Evolutionary conservation across 2,113 vertebrate genomes (phyloP).

Genomic region (Chaetodon trifascialis): DNA sequence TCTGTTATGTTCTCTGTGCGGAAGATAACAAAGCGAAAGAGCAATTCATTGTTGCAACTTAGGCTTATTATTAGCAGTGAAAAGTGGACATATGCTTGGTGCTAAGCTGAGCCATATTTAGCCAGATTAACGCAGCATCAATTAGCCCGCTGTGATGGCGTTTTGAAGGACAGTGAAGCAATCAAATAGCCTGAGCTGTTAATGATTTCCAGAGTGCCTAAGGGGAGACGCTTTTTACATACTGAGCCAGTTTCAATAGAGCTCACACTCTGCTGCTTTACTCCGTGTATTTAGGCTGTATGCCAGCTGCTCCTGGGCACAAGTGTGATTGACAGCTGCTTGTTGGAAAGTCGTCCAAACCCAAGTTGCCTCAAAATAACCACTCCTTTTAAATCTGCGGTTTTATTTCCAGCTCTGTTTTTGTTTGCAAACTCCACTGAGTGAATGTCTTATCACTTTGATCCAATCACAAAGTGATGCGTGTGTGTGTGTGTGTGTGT

Average conservation of each 20-base stretch:
- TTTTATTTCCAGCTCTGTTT: slow-evolving; percentile 48
- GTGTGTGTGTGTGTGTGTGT: slow-evolving; percentile 35
- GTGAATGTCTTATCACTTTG: slow-evolving; percentile 72
- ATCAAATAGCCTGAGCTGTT: slow-evolving; percentile 69
- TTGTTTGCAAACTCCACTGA: slow-evolving; percentile 56
- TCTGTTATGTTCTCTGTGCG: slow-evolving; percentile 6
- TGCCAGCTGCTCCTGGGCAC: slow-evolving; percentile 46
- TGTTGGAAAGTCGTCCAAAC: slow-evolving; percentile 63
- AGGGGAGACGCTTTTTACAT: slow-evolving; percentile 50
- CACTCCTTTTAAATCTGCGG: slow-evolving; percentile 56
- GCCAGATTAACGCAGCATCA: slow-evolving; percentile 70
- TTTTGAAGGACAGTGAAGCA: slow-evolving; percentile 75
- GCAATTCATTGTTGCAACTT: slow-evolving; percentile 43
- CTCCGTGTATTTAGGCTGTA: slow-evolving; percentile 4
- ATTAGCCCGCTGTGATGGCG: slow-evolving; percentile 68
- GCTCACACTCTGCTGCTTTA: slow-evolving; percentile 32
- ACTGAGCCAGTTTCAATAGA: slow-evolving; percentile 46
- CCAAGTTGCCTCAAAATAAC: slow-evolving; percentile 79
- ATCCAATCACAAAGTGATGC: slow-evolving; percentile 71
- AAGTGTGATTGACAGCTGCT: slow-evolving; percentile 61
- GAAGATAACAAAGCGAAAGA: slow-evolving; percentile 38
- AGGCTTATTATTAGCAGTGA: slow-evolving; percentile 45
- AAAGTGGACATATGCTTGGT: slow-evolving; percentile 70
- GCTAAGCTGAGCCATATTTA: slow-evolving; percentile 63
- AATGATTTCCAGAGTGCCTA: slow-evolving; percentile 64